A percentile compares a stretch with the other conserved stretches of the same genome.
These are phyloP conservation scores for Tinea pellionella DNA, from an alignment of 2,888 invertebrate species.

Conservation along the genomic window DNA sequence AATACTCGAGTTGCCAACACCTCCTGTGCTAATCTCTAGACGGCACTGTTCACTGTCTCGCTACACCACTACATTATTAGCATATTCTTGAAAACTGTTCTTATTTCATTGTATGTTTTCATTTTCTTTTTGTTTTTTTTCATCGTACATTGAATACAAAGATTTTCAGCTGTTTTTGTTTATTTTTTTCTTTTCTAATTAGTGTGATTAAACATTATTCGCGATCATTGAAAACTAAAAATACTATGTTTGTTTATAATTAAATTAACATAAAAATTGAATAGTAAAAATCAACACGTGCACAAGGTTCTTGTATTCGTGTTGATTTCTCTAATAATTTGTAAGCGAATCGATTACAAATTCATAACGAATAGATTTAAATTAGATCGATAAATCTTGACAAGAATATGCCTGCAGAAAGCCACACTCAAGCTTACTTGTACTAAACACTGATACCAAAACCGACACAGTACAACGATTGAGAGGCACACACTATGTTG, in stretches of 20 bases:
- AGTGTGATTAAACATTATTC: no score
- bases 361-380: not conserved
- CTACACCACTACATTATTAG: not conserved
- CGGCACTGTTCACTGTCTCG: slow-evolving; percentile 1
- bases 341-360: not conserved
- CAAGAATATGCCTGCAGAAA: not conserved
- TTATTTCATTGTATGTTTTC: no score
- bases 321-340: no score
- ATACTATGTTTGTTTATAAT: no score
- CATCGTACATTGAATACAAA: no score
- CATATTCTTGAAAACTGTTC: not conserved
- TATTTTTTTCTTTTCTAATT: no score
- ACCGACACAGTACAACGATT: not conserved
- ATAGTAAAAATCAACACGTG: no score
- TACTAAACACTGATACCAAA: slow-evolving; percentile 5
- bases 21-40: slow-evolving; percentile 7
- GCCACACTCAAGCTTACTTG: slow-evolving; percentile 4
- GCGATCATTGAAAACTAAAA: no score
- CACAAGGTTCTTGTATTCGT: no score
- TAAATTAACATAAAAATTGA: no score
- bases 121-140: no score
- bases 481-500: not conserved
- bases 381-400: slow-evolving; percentile 14
- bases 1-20: slow-evolving; percentile 53
- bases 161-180: no score